phyloP scores from a whole-genome alignment of 2,113 vertebrate species.

The Aegypius monachus region DNA sequence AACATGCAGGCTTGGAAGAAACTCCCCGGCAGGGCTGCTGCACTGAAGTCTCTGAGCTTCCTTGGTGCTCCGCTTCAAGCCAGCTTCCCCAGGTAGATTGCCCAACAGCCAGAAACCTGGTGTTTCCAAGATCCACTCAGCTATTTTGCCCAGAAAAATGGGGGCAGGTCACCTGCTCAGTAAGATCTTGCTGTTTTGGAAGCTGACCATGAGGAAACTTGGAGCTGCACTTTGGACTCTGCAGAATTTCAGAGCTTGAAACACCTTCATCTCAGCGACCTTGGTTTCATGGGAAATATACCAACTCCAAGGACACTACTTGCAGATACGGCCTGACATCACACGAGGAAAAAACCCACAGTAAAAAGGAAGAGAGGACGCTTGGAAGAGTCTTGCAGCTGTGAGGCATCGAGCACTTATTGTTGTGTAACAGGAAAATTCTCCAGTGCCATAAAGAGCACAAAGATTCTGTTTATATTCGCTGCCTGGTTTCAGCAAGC shows the following conservation, averaged over 20 bases:
- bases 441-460: neutral
- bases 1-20: neutral
- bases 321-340: neutral
- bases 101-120: neutral
- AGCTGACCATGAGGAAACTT: neutral
- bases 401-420: neutral
- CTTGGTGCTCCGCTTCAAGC: neutral
- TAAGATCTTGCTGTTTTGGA: neutral
- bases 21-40: neutral
- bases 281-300: neutral
- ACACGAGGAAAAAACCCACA: accelerated
- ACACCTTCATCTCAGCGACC: neutral
- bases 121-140: neutral
- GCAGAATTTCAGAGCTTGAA: neutral
- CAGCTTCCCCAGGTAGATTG: neutral
- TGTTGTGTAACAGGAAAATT: neutral
- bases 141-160: neutral
- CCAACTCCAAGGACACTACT: neutral
- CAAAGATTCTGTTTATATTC: neutral
- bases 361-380: neutral
- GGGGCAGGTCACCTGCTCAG: neutral
- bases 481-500: neutral
- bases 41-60: neutral
- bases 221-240: neutral
- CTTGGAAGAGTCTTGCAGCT: neutral